Percentiles rank a stretch among this genome's conserved stretches.
phyloP scores from a whole-genome alignment of 1,140 invertebrate genomes.

The Sarcophaga peregrina region DNA sequence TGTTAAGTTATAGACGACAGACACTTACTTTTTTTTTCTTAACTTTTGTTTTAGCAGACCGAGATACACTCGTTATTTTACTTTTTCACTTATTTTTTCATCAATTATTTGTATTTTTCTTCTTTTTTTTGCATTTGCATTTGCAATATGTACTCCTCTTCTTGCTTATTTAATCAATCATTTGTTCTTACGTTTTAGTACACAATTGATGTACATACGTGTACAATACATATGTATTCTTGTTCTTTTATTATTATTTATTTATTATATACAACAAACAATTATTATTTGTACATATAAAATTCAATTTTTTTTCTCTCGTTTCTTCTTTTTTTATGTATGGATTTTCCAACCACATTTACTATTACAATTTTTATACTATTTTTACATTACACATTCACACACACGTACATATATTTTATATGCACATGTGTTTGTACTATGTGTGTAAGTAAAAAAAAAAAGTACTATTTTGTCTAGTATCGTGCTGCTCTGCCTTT shows the following conservation, averaged over 20 bases:
- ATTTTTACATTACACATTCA: not conserved
- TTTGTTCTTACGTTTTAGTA: not conserved
- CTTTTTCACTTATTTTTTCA: not conserved
- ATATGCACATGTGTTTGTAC: not conserved
- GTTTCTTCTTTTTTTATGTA: not conserved
- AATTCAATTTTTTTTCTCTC: not conserved
- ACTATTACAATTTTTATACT: not conserved
- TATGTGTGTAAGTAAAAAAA: too few relatives aligned
- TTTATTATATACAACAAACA: too few relatives aligned
- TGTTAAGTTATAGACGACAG: too few relatives aligned
- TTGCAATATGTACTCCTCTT: too few relatives aligned
- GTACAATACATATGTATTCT: too few relatives aligned
- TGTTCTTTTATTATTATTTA: too few relatives aligned
- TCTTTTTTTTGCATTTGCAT: too few relatives aligned
- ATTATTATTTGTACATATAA: not conserved
- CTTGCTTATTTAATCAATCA: not conserved
- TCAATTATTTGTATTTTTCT: not conserved
- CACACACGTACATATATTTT: not conserved
- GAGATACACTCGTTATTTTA: not conserved
- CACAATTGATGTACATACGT: too few relatives aligned
- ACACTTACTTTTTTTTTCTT: conserved; percentile 6
- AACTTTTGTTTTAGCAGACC: not conserved
- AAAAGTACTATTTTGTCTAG: conserved; percentile 13
- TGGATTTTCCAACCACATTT: not conserved
- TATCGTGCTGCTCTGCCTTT: conserved; percentile 21